phyloP scores from a whole-genome alignment of 2,113 vertebrate species.

The Bambusicola thoracicus region DNA sequence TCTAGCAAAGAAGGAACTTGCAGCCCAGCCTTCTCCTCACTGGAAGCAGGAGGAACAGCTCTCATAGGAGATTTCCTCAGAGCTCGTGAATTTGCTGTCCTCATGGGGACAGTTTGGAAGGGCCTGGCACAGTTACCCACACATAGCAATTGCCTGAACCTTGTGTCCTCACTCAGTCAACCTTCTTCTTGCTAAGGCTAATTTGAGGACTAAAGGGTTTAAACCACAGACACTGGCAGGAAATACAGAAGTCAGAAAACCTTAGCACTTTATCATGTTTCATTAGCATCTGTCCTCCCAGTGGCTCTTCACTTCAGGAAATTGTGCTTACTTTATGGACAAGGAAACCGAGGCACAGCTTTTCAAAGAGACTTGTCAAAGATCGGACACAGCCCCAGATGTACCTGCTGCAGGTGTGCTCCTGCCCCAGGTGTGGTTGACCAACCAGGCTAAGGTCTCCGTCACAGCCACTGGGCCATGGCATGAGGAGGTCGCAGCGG shows the following conservation, averaged over 20 bases:
- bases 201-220: not conserved
- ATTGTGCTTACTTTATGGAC: not conserved
- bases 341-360: not conserved
- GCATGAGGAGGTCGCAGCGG: not conserved
- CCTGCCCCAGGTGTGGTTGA: not conserved
- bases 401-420: not conserved
- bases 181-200: not conserved
- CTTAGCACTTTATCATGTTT: not conserved
- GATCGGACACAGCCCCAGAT: not conserved
- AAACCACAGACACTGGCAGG: not conserved
- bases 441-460: not conserved
- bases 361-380: not conserved
- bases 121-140: not conserved
- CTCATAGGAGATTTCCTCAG: not conserved
- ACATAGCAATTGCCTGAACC: rapidly evolving
- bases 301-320: not conserved
- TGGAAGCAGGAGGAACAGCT: not conserved
- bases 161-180: rapidly evolving
- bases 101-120: not conserved
- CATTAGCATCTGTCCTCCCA: not conserved
- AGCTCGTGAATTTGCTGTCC: not conserved
- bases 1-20: not conserved
- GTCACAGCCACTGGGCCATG: rapidly evolving
- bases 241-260: not conserved
- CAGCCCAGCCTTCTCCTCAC: not conserved